Base-by-base conservation (phyloP, 92 coral and sea anemone genomes). In the Hydrozoanthus gracilis region DNA sequence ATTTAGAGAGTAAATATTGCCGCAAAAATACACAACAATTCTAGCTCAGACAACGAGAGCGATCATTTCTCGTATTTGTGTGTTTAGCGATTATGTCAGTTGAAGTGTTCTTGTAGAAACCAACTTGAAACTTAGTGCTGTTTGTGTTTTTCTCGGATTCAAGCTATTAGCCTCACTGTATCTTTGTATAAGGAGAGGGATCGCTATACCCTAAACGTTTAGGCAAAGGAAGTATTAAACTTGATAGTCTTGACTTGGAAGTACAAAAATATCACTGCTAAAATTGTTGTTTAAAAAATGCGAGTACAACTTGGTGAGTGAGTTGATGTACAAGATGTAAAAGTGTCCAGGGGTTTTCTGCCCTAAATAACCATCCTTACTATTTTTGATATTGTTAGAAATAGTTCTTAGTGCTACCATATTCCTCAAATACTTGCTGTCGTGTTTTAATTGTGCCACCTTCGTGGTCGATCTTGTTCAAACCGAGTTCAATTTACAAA, bases 1-100 rank as follows among this genome's bases (percentile, higher is more conserved):
- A 91, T 91, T 88, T 69, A 65, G 58, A 88, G 78, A 54, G 93
- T 84, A 88, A 91, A 91, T 91, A 91, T 91, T 91, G 89, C 91
- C 77, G 82, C 77, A 88, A 67, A 91, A 88, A 82, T 8, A 78
- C 86, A 88, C 79, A 91, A 91, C 16, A 70, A 44, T 71, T 66
- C 49, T 44, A 48, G 75, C 12, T 80, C 89, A 88, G 77, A 90
- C 55, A 66, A 88, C 79, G 87, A 88, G 83, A 87, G 39, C 82
- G 88, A 89, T 84, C 78, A 87, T 79, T 79, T 78, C 89, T 89
- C 72, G 89, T 79, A 88, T 83, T 76, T 89, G 84, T 77, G 60
- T 89, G 87, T 86, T 78, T 89, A 73, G 83, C 65, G 66, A 77
- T 71, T 73, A 87, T 55, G 82, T 39, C 65, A 69, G 55, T 64